These are phyloP conservation scores for Guaruba guarouba DNA, from an alignment of 2,113 vertebrate species.

Conservation along the genomic window DNA sequence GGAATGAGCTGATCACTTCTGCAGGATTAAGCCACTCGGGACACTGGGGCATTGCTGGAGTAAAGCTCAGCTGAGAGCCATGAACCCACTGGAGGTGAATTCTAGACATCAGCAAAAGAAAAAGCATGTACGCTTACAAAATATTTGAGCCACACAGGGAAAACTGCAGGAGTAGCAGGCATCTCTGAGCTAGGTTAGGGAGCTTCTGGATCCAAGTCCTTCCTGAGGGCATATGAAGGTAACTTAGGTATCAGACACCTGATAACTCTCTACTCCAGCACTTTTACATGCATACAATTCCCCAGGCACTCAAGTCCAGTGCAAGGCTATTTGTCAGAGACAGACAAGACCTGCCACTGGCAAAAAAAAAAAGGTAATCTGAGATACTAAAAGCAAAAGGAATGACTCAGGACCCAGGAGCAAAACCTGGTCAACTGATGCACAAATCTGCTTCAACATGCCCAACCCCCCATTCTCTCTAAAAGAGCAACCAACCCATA, in stretches of 20 bases:
- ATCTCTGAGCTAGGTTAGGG: not conserved
- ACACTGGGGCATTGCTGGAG: not conserved
- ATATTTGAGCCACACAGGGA: fast-evolving
- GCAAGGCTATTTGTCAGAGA: not conserved
- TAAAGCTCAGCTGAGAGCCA: not conserved
- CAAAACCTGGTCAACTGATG: not conserved
- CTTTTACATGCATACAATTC: not conserved
- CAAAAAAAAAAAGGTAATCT: not conserved
- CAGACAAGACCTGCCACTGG: not conserved
- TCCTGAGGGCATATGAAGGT: not conserved
- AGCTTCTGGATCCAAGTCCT: not conserved
- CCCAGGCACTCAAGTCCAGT: not conserved
- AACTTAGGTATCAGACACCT: not conserved
- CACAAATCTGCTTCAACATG: not conserved
- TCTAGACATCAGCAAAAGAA: not conserved
- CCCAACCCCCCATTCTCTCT: not conserved
- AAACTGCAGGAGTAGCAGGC: fast-evolving
- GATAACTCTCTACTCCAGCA: not conserved
- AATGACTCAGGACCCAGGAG: not conserved
- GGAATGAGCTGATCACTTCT: not conserved
- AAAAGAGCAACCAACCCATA: not conserved
- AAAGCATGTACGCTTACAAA: fast-evolving
- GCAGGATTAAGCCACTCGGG: not conserved
- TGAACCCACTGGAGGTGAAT: not conserved
- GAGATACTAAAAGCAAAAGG: not conserved